Base-by-base conservation (phyloP, 2,888 invertebrate genomes). In the Drosophila mercatorum region DNA sequence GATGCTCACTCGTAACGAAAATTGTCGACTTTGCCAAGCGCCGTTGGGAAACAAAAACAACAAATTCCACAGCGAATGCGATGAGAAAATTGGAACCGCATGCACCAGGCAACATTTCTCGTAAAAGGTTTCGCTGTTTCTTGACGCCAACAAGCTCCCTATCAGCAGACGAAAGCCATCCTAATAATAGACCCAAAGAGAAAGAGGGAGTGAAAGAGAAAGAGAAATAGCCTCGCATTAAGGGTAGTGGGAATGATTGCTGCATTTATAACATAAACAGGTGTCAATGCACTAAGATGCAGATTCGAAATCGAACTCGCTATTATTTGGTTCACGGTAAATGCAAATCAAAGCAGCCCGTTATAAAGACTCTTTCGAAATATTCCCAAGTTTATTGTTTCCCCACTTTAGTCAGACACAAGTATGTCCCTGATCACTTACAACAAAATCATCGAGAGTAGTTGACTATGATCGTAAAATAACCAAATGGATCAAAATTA, bases 1-100 rank as follows among this genome's bases (percentile, higher is more conserved):
- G 86, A 81, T 88, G 86, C 71, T 83, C 46, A 72, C 87, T 86
- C 85, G 85, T 88, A 85, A 89, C 88, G 80, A 75, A 89, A 90
- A 88, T 82, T 90, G 77, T 81, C 82, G 80, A 90, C 80, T 78
- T 77, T 49, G 64, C 70, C 78, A 68, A 88, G 70, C 81, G 84
- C 89, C 74, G 65, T 66, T 87, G 85, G 82, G 68, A 78, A 41
- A 75, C 51, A 55, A 44, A 26, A 46, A 53, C 53, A 67, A 55
- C 64, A 57, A 68, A 69, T 58, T 53, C 60, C 63, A 68, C 68
- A 36, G 52, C 52, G 52, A 68, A 46, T 47, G 52, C 56, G 17
- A 68, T 28, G 46, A 70, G 55, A 57, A 72, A 80, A 80, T 80
- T 72, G 72, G 74, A 68, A 79, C 73, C 70, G 68, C 75, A 72